Conservation (phyloP, 2,113 vertebrate species). For the Ciconia stormi region DNA sequence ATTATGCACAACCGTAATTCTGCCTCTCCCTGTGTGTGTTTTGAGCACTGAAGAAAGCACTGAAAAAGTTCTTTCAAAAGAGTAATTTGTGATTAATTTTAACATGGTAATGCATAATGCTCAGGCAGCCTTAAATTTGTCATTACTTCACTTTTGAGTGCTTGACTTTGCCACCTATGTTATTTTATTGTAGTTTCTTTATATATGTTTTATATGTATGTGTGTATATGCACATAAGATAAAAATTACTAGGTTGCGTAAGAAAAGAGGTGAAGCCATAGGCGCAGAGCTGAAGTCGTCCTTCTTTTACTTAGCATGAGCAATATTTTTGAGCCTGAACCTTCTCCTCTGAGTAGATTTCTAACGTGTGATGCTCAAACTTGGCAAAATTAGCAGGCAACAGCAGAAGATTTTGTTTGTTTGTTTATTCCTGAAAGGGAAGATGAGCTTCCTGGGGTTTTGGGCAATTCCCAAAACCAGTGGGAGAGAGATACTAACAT, state of each 20-base stretch:
- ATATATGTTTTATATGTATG: background rate
- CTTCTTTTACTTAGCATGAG: background rate
- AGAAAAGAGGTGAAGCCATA: background rate
- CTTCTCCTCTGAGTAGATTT: background rate
- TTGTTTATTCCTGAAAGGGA: background rate
- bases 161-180: background rate
- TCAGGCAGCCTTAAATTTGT: background rate
- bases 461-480: background rate
- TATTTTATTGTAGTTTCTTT: background rate
- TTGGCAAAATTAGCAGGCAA: background rate
- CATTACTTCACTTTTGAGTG: background rate
- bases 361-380: background rate
- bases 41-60: slow-evolving; percentile 4
- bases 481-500: background rate
- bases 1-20: background rate
- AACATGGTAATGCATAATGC: background rate
- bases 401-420: background rate
- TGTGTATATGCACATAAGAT: background rate
- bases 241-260: background rate
- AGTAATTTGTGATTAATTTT: background rate
- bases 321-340: background rate
- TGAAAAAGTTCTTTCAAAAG: background rate
- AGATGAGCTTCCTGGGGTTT: background rate
- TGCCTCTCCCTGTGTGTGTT: background rate
- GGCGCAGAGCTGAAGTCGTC: background rate